A percentile compares a stretch with the other conserved stretches of the same genome.
Evolutionary conservation across 2,797 vertebrate species (phyloP).

Genomic region (Naso thynnoides): DNA sequence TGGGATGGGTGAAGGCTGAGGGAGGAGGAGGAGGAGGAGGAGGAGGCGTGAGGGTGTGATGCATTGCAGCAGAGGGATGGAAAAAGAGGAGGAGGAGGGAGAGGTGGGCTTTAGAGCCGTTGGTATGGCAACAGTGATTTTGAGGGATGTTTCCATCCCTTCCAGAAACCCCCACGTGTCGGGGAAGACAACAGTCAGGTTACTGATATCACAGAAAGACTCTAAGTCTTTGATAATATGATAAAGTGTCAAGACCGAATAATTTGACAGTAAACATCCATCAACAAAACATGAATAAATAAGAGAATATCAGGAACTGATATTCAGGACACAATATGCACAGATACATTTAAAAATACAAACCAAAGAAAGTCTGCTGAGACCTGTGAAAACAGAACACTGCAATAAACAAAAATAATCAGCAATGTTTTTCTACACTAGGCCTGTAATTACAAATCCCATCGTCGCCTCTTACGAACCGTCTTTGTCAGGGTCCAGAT

Average conservation of each 20-base stretch:
- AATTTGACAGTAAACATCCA: too few relatives aligned
- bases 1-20: constrained; percentile 52
- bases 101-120: constrained; percentile 50
- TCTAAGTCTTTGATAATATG: background rate
- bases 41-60: constrained; percentile 58
- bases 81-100: constrained; percentile 29
- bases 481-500: too few relatives aligned
- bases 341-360: too few relatives aligned
- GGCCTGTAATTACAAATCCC: too few relatives aligned
- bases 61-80: constrained; percentile 68
- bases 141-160: constrained; percentile 30
- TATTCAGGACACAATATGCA: too few relatives aligned
- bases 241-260: background rate
- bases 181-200: constrained; percentile 4
- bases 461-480: too few relatives aligned
- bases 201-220: background rate
- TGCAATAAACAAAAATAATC: too few relatives aligned
- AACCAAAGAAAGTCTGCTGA: too few relatives aligned
- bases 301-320: too few relatives aligned
- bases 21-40: constrained; percentile 37
- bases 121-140: constrained; percentile 71
- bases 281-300: too few relatives aligned
- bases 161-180: constrained; percentile 51
- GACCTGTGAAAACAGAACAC: too few relatives aligned
- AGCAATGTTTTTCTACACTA: too few relatives aligned